Evolutionary conservation across 2,113 vertebrate genomes (phyloP).

Genomic region (Proteles cristata): DNA sequence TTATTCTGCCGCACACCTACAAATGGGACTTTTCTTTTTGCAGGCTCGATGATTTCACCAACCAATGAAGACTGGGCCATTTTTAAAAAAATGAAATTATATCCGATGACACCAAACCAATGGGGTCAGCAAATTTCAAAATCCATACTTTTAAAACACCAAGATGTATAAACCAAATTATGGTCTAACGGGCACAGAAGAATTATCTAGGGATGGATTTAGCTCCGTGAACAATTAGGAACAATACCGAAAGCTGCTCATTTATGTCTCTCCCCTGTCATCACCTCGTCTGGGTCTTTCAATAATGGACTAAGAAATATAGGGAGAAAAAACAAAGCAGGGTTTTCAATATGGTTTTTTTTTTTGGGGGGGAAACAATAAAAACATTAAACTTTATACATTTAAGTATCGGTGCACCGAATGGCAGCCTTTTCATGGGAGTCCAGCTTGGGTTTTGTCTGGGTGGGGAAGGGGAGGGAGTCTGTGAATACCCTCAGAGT

Average conservation of each 20-base stretch:
- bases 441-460: slow-evolving; percentile 66
- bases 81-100: slow-evolving; percentile 49
- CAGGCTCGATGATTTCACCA: slow-evolving; percentile 46
- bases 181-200: slow-evolving; percentile 47
- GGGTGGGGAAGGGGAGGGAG: slow-evolving; percentile 22
- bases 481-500: slow-evolving; percentile 33
- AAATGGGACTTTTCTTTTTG: not conserved
- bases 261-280: slow-evolving; percentile 33
- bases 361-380: slow-evolving; percentile 51
- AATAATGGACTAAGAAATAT: slow-evolving; percentile 70
- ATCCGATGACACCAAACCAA: slow-evolving; percentile 41
- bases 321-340: not conserved
- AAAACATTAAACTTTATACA: slow-evolving; percentile 69
- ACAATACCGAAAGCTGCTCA: slow-evolving; percentile 63
- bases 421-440: slow-evolving; percentile 46
- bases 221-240: slow-evolving; percentile 57
- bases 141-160: slow-evolving; percentile 64
- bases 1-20: slow-evolving; percentile 38
- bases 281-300: slow-evolving; percentile 55
- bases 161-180: slow-evolving; percentile 52
- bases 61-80: slow-evolving; percentile 25
- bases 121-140: slow-evolving; percentile 58
- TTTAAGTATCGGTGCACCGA: slow-evolving; percentile 52
- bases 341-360: slow-evolving; percentile 67
- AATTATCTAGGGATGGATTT: slow-evolving; percentile 13